phyloP scores from a whole-genome alignment of 2,888 invertebrate species.

The Leptopterna dolabrata region DNA sequence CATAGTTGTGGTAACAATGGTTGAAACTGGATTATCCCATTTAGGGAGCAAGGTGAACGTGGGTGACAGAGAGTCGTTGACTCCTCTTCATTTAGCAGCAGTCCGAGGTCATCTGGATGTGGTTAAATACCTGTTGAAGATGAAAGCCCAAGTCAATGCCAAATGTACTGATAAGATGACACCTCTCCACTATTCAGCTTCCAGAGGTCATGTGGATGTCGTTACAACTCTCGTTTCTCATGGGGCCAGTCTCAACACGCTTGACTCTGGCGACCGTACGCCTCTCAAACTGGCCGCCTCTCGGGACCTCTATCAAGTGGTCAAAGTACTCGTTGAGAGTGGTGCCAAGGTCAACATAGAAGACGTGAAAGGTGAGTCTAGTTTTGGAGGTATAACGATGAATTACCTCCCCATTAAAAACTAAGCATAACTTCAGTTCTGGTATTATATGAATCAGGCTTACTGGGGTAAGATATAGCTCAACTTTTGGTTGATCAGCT shows the following conservation, averaged over 20 bases:
- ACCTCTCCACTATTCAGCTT: conserved; percentile 68
- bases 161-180: conserved; percentile 68
- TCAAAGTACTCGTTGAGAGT: conserved; percentile 65
- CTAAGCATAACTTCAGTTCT: too few relatives aligned
- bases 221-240: conserved; percentile 69
- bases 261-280: conserved; percentile 84
- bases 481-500: too few relatives aligned
- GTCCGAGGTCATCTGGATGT: conserved; percentile 72
- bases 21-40: not conserved
- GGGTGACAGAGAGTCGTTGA: conserved; percentile 74
- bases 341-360: conserved; percentile 69
- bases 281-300: conserved; percentile 78
- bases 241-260: conserved; percentile 98
- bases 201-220: conserved; percentile 64
- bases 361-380: conserved; percentile 75
- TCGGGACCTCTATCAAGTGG: conserved; percentile 92
- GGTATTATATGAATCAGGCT: too few relatives aligned
- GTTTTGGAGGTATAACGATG: not conserved
- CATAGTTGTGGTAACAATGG: too few relatives aligned
- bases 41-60: conserved; percentile 75
- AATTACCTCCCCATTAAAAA: not conserved
- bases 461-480: too few relatives aligned
- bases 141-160: conserved; percentile 66
- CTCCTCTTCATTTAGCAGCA: conserved; percentile 77
- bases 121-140: conserved; percentile 67